Conservation (phyloP, 2,888 invertebrate genomes). For the Alsophila aescularia region DNA sequence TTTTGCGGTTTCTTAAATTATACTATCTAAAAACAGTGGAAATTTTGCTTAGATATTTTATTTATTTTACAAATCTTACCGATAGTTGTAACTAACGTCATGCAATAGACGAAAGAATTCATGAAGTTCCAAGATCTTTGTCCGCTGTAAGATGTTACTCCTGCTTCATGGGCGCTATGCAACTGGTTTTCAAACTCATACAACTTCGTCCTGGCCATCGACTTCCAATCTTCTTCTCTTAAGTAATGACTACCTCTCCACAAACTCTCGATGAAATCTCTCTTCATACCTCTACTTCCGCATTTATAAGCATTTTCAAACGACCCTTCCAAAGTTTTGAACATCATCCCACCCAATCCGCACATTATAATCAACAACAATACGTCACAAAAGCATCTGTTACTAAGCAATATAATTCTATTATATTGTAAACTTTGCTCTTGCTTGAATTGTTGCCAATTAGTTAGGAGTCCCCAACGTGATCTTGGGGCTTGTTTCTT, state of each 20-base stretch:
- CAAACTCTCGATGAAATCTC: conserved; percentile 92
- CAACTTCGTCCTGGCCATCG: conserved; percentile 91
- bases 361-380: conserved; percentile 89
- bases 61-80: conserved; percentile 85
- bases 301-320: conserved; percentile 95
- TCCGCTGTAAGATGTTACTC: conserved; percentile 92
- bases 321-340: conserved; percentile 92
- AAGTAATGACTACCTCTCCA: conserved; percentile 93
- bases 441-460: conserved; percentile 85
- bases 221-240: conserved; percentile 95
- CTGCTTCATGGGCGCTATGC: conserved; percentile 92
- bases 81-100: conserved; percentile 95
- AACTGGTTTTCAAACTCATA: conserved; percentile 94
- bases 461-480: conserved; percentile 69
- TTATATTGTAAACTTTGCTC: conserved; percentile 84
- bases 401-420: conserved; percentile 83
- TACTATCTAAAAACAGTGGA: too few species aligned
- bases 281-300: conserved; percentile 92
- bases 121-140: conserved; percentile 94
- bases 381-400: conserved; percentile 88
- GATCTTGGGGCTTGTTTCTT: conserved; percentile 60
- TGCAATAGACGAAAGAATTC: conserved; percentile 93
- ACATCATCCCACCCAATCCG: conserved; percentile 91
- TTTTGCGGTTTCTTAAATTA: neutral
- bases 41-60: neutral